Base-by-base conservation (phyloP, 2,888 invertebrate genomes). In the Hydrotaea diabolus region DNA sequence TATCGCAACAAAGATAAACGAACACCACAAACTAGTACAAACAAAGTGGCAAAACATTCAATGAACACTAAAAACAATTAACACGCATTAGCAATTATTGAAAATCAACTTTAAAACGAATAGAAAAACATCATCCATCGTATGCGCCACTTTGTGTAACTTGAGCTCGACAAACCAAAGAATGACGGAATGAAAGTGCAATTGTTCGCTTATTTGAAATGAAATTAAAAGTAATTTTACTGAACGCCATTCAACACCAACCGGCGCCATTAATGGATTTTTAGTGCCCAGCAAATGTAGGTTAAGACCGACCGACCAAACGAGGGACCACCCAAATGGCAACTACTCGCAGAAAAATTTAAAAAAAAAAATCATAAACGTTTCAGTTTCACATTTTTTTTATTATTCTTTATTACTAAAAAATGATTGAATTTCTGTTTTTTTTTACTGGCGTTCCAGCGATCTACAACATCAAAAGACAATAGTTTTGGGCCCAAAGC, bases 31-130 rank as follows among this genome's bases (percentile, higher is more conserved):
- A 53, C n/a, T 31, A 39, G 3, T 64, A 36, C 17, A 36, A 39
- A 43, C 0, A 66, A 39, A 39, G 39, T 66, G n/a, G 13, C 39
- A 66, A 66, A 66, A 66, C 39, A 66, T 66, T 43, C 19, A 66
- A 19, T 43, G 66, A 43, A 66, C 75, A 83, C 36, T 59, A 81
- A 81, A 57, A 77, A 72, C 84, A 84, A 81, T 84, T 79, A 85
- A 85, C 82, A 82, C 82, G 84, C 82, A 79, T 81, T 82, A 73
- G 82, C 84, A 81, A 82, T 84, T 85, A 85, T 82, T 76, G 79
- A 85, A 77, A 82, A 85, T 82, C 19, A 21, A 39, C 39, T 66
- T 46, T 17, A 43, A 62, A 62, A 62, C 26, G 26, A 39, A 2
- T 3, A 36, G 8, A 36, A 21, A 21, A 55, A 55, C 7, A 55